phyloP scores from a whole-genome alignment of 2,113 vertebrate genomes.

The Eonycteris spelaea region DNA sequence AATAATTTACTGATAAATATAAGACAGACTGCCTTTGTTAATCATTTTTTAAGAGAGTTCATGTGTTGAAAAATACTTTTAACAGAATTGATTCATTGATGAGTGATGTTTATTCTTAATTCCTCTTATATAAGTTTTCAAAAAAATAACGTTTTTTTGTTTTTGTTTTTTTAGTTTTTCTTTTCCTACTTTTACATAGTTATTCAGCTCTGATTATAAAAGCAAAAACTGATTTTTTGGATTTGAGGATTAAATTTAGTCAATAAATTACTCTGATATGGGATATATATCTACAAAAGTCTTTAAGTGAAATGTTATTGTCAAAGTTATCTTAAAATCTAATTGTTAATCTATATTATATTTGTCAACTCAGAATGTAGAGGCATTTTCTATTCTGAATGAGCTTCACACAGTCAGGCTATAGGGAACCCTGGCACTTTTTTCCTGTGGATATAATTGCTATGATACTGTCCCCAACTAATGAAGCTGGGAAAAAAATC shows the following conservation, averaged over 20 bases:
- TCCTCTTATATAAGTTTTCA: not conserved
- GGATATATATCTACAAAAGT: not conserved
- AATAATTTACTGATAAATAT: constrained; percentile 13
- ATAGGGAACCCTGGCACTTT: not conserved
- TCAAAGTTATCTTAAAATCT: not conserved
- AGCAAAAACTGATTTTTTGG: not conserved
- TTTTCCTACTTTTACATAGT: not conserved
- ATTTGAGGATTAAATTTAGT: constrained; percentile 3
- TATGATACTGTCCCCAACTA: not conserved
- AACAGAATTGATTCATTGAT: not conserved
- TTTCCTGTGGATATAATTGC: not conserved
- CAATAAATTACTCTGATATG: not conserved
- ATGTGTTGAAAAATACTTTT: constrained; percentile 1
- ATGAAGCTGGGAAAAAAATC: constrained; percentile 13
- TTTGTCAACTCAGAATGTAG: not conserved
- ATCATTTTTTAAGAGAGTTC: not conserved
- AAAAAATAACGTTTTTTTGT: not conserved
- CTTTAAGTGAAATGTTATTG: not conserved
- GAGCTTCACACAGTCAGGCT: not conserved
- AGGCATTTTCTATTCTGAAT: not conserved
- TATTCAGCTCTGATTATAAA: not conserved
- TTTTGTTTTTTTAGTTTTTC: not conserved
- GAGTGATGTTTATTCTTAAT: not conserved
- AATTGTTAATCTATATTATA: not conserved
- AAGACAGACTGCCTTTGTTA: not conserved